Evolutionary conservation across 2,888 invertebrate genomes (phyloP), one percentile per base, ranked within the genome.

Genomic region (Hylaea fasciaria): DNA sequence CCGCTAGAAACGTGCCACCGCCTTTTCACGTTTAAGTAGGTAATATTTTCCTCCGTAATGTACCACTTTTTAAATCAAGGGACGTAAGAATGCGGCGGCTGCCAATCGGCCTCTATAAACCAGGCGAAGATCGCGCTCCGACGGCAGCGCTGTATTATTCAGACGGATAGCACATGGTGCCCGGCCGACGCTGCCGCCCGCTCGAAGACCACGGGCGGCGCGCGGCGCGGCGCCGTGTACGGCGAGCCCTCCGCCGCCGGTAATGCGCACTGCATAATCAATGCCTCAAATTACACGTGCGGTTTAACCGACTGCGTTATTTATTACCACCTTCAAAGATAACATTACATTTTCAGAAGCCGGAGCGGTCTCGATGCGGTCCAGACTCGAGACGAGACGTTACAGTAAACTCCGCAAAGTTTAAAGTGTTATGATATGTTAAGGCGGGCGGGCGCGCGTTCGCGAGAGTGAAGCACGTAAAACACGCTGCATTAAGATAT

Each of bases 61-160:
- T 66, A 61, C 57, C 44, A 66, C 68, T 79, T 76, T 78, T 76
- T 58, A 73, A 77, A 81, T 74, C 72, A 72, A 72, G 73, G 69
- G 64, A 67, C 56, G 61, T 72, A 68, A 58, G 32, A 61, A 67
- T 63, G 69, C 69, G 70, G 73, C 74, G 74, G 75, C 76, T 79
- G 86, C 86, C 88, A 87, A 89, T 88, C 81, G 83, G 70, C 80
- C 78, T 79, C 81, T 81, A 85, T 87, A 87, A 87, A 86, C 82
- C 79, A 82, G 77, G 74, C 76, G 74, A 78, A 85, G 82, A 85
- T 83, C 81, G 83, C 72, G 72, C 76, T 72, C 79, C 77, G 80
- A 81, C 80, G 78, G 73, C 74, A 79, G 78, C 84, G 82, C 73
- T 90, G 78, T 85, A 87, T 90, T 89, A 91, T 90, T 89, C 88